Conservation (phyloP, 2,113 vertebrate species). For the Synchiropus splendidus region DNA sequence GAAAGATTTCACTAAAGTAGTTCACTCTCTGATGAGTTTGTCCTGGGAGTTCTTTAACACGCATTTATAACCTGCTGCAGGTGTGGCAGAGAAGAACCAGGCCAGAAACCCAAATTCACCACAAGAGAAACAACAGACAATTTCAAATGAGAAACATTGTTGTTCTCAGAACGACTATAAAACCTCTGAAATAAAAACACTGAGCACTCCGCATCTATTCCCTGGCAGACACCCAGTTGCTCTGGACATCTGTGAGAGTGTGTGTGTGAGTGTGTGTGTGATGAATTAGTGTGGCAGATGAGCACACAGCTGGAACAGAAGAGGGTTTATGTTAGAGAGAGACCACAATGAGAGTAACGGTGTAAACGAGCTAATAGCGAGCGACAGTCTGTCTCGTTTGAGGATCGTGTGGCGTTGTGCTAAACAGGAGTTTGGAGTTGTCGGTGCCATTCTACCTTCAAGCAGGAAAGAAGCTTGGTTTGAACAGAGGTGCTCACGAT, state of each 20-base stretch:
- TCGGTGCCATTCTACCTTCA: too few relatives aligned
- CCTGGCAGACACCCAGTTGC: slow-evolving; percentile 28
- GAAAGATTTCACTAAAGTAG: too few relatives aligned
- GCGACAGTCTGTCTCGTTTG: too few relatives aligned
- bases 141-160: background rate
- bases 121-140: background rate
- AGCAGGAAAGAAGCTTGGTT: too few relatives aligned
- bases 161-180: background rate
- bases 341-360: slow-evolving; percentile 14
- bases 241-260: slow-evolving; percentile 20
- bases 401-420: too few relatives aligned
- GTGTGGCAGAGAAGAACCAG: slow-evolving; percentile 4
- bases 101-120: background rate
- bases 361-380: too few relatives aligned
- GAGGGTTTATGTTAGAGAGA: slow-evolving; percentile 13
- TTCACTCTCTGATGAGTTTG: too few relatives aligned
- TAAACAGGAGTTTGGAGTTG: too few relatives aligned
- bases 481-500: too few relatives aligned
- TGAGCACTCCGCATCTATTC: slow-evolving; percentile 14
- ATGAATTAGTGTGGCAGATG: slow-evolving; percentile 32
- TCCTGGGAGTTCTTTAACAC: too few relatives aligned
- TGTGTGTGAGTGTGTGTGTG: slow-evolving; percentile 9
- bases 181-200: background rate
- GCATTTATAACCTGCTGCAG: slow-evolving; percentile 5
- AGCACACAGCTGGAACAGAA: slow-evolving; percentile 40